A percentile compares a stretch with the other conserved stretches of the same genome.
Conservation (phyloP, 2,797 vertebrate genomes). For the Emys orbicularis region DNA sequence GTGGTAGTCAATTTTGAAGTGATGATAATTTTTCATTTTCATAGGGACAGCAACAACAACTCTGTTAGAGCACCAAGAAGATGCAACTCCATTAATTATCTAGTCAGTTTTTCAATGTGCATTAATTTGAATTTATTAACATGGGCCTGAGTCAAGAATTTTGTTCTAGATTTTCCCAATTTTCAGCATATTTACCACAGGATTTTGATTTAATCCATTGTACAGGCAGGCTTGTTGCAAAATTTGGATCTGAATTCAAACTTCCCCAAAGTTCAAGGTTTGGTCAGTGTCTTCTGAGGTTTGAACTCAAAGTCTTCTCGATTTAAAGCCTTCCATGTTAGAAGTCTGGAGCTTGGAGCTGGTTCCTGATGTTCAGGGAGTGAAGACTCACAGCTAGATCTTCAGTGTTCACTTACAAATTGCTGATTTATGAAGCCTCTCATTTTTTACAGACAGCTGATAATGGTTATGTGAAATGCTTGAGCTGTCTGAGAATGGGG, state of each 20-base stretch:
- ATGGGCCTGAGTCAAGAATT: not conserved
- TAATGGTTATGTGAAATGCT: not conserved
- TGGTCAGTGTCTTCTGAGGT: not conserved
- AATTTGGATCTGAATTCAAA: not conserved
- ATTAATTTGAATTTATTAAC: not conserved
- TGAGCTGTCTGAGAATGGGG: conserved; percentile 8
- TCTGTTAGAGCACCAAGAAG: not conserved
- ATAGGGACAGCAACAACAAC: not conserved
- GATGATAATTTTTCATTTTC: not conserved
- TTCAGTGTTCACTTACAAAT: conserved; percentile 19
- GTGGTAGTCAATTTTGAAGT: not conserved
- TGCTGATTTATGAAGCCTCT: conserved; percentile 29
- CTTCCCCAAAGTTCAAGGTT: not conserved
- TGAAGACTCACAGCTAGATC: not conserved
- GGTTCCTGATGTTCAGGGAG: not conserved
- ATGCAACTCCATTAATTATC: not conserved
- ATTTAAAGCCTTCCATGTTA: not conserved
- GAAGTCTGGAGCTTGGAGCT: not conserved
- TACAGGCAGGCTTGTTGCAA: not conserved
- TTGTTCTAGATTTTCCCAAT: not conserved
- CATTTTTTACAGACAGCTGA: not conserved
- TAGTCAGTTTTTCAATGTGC: not conserved
- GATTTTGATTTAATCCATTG: not conserved
- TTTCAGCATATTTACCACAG: not conserved
- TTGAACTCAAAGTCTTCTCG: not conserved